Percentiles rank a stretch among this genome's conserved stretches.
Evolutionary conservation across 2,797 vertebrate genomes (phyloP).

Genomic region (Botia kubotai): DNA sequence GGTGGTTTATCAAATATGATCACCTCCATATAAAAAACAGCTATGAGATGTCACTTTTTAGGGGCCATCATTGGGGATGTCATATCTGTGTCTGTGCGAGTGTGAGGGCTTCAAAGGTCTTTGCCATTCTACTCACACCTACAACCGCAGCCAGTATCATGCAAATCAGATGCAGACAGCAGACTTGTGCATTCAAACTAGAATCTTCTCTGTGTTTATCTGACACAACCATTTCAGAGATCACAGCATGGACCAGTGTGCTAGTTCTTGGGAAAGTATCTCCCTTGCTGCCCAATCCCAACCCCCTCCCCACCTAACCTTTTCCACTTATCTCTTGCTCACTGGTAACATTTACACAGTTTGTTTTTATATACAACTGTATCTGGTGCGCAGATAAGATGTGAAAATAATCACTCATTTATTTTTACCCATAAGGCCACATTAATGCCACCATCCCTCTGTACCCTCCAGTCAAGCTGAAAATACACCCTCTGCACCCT

Average conservation of each 20-base stretch:
- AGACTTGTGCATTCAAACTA: conserved; percentile 39
- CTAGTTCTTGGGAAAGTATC: conserved; percentile 30
- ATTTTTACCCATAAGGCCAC: conserved; percentile 1
- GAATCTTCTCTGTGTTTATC: conserved; percentile 56
- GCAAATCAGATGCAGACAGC: conserved; percentile 43
- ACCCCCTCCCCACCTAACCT: neutral
- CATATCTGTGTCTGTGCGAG: neutral
- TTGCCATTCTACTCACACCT: conserved; percentile 46
- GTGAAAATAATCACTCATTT: conserved; percentile 27
- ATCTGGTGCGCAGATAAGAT: conserved; percentile 38
- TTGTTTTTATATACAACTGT: conserved; percentile 17
- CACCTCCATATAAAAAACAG: too few relatives aligned
- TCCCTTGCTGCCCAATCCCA: neutral
- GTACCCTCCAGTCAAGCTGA: conserved; percentile 20
- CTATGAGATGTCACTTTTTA: too few relatives aligned
- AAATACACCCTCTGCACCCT: conserved; percentile 23
- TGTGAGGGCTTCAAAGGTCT: conserved; percentile 20
- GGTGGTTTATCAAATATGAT: too few relatives aligned
- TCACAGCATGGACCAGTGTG: conserved; percentile 47
- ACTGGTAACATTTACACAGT: conserved; percentile 12
- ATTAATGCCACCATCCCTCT: neutral
- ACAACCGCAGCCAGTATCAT: conserved; percentile 36
- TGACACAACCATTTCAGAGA: conserved; percentile 51
- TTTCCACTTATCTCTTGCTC: neutral
- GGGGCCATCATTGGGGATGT: neutral